Conservation (phyloP, 2,113 vertebrate genomes). For the Hippocampus comes region DNA sequence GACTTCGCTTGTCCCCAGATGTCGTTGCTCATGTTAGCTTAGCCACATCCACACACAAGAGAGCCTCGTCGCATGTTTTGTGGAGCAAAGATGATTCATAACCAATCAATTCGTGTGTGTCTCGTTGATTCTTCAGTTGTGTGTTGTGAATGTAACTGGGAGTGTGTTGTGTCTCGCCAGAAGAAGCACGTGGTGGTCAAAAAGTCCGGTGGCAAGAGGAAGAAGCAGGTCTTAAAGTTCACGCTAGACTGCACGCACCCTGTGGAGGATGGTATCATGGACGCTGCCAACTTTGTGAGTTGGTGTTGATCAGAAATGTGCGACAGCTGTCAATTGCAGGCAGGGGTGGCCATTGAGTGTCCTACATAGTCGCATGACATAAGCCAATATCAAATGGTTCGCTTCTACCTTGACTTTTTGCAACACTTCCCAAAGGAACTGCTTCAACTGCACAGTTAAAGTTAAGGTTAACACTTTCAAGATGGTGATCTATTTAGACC, state of each 20-base stretch:
- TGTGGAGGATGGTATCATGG: constrained; percentile 98
- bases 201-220: constrained; percentile 86
- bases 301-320: not conserved
- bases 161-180: constrained; percentile 53
- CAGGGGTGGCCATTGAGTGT: too few species aligned
- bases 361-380: too few species aligned
- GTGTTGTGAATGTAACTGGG: not conserved
- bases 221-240: constrained; percentile 95
- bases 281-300: constrained; percentile 97
- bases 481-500: too few species aligned
- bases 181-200: constrained; percentile 84
- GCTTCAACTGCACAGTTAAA: too few species aligned
- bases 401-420: too few species aligned
- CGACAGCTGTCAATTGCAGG: not conserved
- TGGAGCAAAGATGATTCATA: not conserved
- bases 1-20: constrained; percentile 23
- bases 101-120: not conserved
- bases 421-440: too few species aligned
- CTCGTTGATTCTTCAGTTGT: not conserved
- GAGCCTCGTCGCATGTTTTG: not conserved
- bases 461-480: too few species aligned
- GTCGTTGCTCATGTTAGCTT: constrained; percentile 32
- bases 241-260: constrained; percentile 97
- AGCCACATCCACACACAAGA: constrained; percentile 8
- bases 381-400: too few species aligned